Evolutionary conservation across 2,797 vertebrate genomes (phyloP).

Genomic region (Tangara arthus): DNA sequence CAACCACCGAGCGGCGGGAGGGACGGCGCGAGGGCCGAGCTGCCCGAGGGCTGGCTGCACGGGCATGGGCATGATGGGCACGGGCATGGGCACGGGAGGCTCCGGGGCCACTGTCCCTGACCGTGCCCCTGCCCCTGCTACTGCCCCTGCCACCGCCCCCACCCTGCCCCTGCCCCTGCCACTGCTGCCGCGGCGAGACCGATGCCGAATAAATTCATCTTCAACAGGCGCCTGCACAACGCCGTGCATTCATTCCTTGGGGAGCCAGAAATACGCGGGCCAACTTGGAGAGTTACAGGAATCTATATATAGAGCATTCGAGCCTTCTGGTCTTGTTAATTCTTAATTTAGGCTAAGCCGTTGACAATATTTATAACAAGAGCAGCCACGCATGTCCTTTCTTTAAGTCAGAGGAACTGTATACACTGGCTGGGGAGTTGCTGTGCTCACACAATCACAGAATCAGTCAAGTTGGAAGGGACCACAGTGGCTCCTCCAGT

Average conservation of each 20-base stretch:
- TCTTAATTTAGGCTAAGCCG: neutral
- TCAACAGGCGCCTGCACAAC: neutral
- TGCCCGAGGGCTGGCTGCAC: rapidly evolving
- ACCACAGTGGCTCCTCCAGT: neutral
- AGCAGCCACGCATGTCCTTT: neutral
- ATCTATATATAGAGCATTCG: neutral
- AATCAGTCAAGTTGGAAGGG: neutral
- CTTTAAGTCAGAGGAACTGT: neutral
- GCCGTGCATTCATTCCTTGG: neutral
- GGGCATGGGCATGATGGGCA: too few species aligned
- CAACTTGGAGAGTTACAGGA: neutral
- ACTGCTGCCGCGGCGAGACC: neutral
- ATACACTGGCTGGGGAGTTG: rapidly evolving
- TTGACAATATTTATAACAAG: neutral
- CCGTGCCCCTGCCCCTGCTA: neutral
- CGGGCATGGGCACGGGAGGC: neutral
- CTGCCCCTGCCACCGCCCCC: neutral
- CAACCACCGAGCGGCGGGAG: neutral
- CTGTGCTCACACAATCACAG: neutral
- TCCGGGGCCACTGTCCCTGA: too few species aligned
- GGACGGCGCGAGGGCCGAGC: neutral
- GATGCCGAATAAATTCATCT: neutral
- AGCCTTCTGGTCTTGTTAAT: neutral
- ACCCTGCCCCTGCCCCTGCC: neutral
- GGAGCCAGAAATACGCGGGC: neutral